Percentiles rank a stretch among this genome's conserved stretches.
These are phyloP conservation scores for Dusona sp. DNA, from an alignment of 2,888 invertebrate species.

Conservation along the genomic window DNA sequence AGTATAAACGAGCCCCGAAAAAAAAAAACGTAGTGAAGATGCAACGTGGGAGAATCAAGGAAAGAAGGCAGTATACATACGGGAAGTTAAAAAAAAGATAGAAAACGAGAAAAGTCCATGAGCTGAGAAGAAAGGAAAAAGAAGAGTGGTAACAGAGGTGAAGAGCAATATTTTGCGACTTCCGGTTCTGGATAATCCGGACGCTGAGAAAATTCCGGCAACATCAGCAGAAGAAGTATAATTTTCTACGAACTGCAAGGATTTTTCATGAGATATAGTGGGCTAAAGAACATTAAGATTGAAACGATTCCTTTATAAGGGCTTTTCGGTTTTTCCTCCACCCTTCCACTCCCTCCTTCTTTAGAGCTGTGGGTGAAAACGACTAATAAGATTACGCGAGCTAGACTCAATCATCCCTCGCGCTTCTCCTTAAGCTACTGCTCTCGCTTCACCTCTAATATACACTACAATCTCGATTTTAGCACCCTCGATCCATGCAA, in stretches of 20 bases:
- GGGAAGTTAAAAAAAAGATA: not conserved
- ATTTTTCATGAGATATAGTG: not conserved
- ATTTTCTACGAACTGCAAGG: not conserved
- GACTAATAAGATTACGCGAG: conserved; percentile 76
- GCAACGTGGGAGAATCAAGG: conserved; percentile 7
- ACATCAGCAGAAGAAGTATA: conserved; percentile 3
- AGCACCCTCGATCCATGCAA: no score
- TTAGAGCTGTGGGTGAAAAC: conserved; percentile 65
- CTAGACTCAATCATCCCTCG: conserved; percentile 61
- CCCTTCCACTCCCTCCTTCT: not conserved
- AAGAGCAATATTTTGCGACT: conserved; percentile 38
- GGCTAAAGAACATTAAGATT: conserved; percentile 22
- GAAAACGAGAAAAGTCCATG: not conserved
- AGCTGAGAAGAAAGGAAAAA: not conserved
- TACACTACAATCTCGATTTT: no score
- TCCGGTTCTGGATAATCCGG: conserved; percentile 49
- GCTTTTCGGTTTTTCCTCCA: conserved; percentile 58
- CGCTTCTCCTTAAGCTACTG: conserved; percentile 63
- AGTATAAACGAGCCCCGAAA: conserved; percentile 8
- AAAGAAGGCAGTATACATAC: not conserved
- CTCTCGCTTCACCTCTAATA: conserved; percentile 61
- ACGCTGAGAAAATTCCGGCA: conserved; percentile 58
- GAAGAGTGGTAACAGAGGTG: not conserved
- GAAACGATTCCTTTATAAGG: conserved; percentile 70
- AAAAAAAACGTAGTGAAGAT: conserved; percentile 26